Base-by-base conservation (phyloP, 2,888 invertebrate species). In the Amphipoea oculea region DNA sequence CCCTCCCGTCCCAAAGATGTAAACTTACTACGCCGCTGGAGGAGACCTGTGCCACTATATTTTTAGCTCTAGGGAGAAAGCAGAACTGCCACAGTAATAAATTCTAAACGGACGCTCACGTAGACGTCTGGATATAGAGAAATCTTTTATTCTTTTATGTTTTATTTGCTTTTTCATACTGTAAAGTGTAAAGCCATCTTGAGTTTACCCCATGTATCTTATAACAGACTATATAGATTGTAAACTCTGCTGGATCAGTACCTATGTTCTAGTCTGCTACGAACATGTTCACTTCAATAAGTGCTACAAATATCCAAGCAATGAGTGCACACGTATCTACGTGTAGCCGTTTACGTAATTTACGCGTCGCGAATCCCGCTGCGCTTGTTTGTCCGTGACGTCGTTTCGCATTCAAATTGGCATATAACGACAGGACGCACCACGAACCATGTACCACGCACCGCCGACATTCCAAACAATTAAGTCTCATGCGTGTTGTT, bases 1-100 rank as follows among this genome's bases (percentile, higher is more conserved):
- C 93, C 94, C 93, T 90, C 92, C 92, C 93, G 90, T 84, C 89
- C 88, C 92, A 89, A 87, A 92, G 94, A 95, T 93, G 90, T 95
- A 94, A 92, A 93, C 90, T 92, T 92, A 91, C 91, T 91, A 89
- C 90, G 79, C 76, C 79, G 85, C 94, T 94, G 88, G 95, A 95
- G 91, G 92, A 86, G 94, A 90, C 92, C 90, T 90, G 29, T n/a
- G 9, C 54, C n/a, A 74, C 74, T 79, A 84, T 51, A 81, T 81
- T 81, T 81, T 79, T 69, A 77, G 36, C 73, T 79, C 79, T 68
- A 67, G 75, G 74, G 80, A 78, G 62, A 78, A 81, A 79, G n/a
- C 70, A 74, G 40, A 77, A 77, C 76, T 66, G 73, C 36, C 48
- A 45, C 73, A 75, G 81, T 70, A 76, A 74, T 80, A 72, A 72